A percentile compares a stretch with the other conserved stretches of the same genome.
phyloP scores from a whole-genome alignment of 2,113 vertebrate species.

The Bambusicola thoracicus region DNA sequence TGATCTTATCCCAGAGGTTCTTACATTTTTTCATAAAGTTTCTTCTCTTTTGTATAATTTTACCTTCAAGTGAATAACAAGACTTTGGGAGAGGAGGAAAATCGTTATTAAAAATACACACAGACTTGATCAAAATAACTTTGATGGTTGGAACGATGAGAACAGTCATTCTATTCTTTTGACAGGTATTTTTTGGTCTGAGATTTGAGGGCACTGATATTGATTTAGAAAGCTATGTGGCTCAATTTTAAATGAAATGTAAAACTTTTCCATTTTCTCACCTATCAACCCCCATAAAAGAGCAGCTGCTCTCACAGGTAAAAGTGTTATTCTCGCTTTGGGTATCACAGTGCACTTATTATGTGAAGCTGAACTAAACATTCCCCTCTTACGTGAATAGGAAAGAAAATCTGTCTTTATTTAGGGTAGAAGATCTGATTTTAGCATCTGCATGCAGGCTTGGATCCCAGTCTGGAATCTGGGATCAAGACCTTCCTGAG shows the following conservation, averaged over 20 bases:
- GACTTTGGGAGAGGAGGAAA: conserved; percentile 39
- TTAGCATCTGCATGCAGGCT: not conserved
- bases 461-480: not conserved
- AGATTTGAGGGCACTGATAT: conserved; percentile 54
- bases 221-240: conserved; percentile 43
- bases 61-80: conserved; percentile 54
- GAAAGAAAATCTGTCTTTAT: not conserved
- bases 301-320: not conserved
- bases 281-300: not conserved
- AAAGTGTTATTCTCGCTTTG: not conserved
- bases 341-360: not conserved
- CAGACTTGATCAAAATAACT: conserved; percentile 65
- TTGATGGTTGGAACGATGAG: conserved; percentile 56
- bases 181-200: conserved; percentile 44
- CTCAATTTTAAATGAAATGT: conserved; percentile 44
- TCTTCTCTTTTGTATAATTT: conserved; percentile 49
- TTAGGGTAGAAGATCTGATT: not conserved
- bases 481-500: not conserved
- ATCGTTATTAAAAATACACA: conserved; percentile 61
- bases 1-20: conserved; percentile 23
- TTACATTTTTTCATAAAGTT: conserved; percentile 46
- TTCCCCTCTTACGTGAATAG: not conserved
- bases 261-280: conserved; percentile 45
- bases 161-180: conserved; percentile 40
- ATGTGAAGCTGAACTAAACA: not conserved